Base-by-base conservation (phyloP, 2,113 vertebrate species). In the Odontesthes bonariensis region DNA sequence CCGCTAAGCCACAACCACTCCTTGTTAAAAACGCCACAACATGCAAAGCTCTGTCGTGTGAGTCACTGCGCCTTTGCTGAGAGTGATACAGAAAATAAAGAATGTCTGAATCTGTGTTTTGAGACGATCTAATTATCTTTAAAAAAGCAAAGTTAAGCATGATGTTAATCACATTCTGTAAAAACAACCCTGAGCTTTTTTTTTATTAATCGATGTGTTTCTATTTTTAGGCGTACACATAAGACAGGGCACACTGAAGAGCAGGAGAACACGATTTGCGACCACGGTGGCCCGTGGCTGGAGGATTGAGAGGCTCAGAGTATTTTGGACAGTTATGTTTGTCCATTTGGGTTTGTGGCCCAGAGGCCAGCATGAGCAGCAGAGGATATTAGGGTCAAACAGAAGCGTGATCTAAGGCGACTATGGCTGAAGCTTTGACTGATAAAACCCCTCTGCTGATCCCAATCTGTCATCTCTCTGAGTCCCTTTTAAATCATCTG, bases 331-430 rank as follows among this genome's bases (percentile, higher is more conserved):
- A 56, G 81, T 77, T 78, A 20, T 64, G 73, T 86, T 79, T 78
- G 84, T 73, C 82, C 74, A 76, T 87, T 81, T 79, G 81, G 87
- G 81, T 85, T 73, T 42, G 58, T 12, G 57, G 79, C 87, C 86
- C 78, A 79, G 72, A 74, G 87, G 86, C 81, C 86, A 83, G 51
- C 64, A n/a, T 63, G 76, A 91, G 75, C 79, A 86, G 68, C 86
- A 84, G 69, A 83, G 79, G 74, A 90, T 93, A 92, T 92, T 92
- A 86, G 79, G 91, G 89, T 93, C 89, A 92, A 84, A 75, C 79
- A 59, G 77, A 59, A 81, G 71, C 59, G 47, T 77, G 79, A 85
- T 86, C 75, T 81, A 82, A 87, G 79, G 68, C 80, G 81, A 90
- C 83, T 81, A 78, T 66, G 70, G 69, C 75, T 62, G 81, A 77